Evolutionary conservation across 1,140 invertebrate species (phyloP), one percentile per base, ranked within the genome.

Genomic region (Drosophila serrata): DNA sequence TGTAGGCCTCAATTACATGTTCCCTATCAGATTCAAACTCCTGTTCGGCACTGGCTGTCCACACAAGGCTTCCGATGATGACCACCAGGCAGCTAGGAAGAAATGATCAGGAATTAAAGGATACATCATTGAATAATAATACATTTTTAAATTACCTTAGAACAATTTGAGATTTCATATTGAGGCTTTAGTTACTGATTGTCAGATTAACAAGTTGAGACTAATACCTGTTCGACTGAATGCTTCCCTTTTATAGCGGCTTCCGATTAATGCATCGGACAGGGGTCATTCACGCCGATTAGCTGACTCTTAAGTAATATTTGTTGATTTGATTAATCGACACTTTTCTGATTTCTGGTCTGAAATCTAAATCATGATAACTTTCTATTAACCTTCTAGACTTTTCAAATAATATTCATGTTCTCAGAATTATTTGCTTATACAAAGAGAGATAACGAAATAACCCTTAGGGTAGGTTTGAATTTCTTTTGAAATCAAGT

Each of bases 231-330:
- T 9, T 40, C 7, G 13, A 6, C 6, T 7, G 15, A n/a, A 2
- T 15, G 6, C 37, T 7, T 7, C 0, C 15, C 2, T 39, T 39
- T 39, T 39, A 39, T 39, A 39, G 6, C 2, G 35, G 37, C 15
- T 24, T 24, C 13, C 0, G 3, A 8, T 8, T 3, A 0, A 15
- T 3, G 24, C 6, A 3, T 8, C 19, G 6, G 6, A 2, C 0
- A 24, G 43, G 6, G 22, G 22, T 45, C 24, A 24, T 24, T 6
- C 12, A 13, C 0, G 12, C 17, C 9, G 9, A 46, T 27, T 8
- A 9, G 22, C 12, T 45, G 43, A 22, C 13, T 15, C 15, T 22
- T 15, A 15, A 3, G 3, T 9, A 4, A 6, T 12, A 6, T 43
- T 19, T 11, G 11, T 19, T n/a, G n/a, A n/a, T 19, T 12, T 43